These are phyloP conservation scores for Heterotis niloticus DNA, from an alignment of 2,113 vertebrate species.

Conservation along the genomic window DNA sequence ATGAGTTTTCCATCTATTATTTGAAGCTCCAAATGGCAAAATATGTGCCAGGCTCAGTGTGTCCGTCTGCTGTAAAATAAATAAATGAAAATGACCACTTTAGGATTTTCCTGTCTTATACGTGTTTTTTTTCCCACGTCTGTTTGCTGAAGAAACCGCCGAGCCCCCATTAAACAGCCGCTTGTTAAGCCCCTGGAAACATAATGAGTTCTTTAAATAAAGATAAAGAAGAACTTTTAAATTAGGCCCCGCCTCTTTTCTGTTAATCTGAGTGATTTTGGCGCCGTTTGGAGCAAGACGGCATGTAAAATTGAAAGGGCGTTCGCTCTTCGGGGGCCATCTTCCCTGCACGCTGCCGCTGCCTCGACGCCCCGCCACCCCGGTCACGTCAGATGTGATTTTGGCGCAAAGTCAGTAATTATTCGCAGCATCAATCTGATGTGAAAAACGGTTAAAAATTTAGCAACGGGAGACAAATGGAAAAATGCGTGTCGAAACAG, in stretches of 20 bases:
- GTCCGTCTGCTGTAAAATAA: slow-evolving; percentile 72
- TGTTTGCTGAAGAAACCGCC: slow-evolving; percentile 48
- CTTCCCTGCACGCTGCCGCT: slow-evolving; percentile 71
- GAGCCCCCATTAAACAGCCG: slow-evolving; percentile 48
- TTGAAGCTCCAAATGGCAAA: slow-evolving; percentile 73
- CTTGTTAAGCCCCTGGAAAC: slow-evolving; percentile 42
- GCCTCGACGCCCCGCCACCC: slow-evolving; percentile 88
- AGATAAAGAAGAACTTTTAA: slow-evolving; percentile 54
- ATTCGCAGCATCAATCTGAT: slow-evolving; percentile 91
- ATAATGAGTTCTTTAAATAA: slow-evolving; percentile 54
- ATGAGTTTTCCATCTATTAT: slow-evolving; percentile 73
- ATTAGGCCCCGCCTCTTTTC: slow-evolving; percentile 74
- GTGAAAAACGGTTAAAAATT: slow-evolving; percentile 98
- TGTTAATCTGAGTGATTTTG: slow-evolving; percentile 92
- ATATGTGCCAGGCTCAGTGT: slow-evolving; percentile 67
- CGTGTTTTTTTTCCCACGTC: background rate
- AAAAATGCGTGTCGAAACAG: slow-evolving; percentile 88
- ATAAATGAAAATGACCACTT: slow-evolving; percentile 74
- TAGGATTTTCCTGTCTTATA: slow-evolving; percentile 54
- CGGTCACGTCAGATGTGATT: slow-evolving; percentile 93
- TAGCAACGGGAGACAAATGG: slow-evolving; percentile 88
- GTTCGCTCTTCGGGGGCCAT: slow-evolving; percentile 70
- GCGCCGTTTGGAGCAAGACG: slow-evolving; percentile 72
- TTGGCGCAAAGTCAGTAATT: slow-evolving; percentile 93
- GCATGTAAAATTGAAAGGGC: slow-evolving; percentile 92